Evolutionary conservation across 1,140 invertebrate species (phyloP).

Genomic region (Phortica variegata): DNA sequence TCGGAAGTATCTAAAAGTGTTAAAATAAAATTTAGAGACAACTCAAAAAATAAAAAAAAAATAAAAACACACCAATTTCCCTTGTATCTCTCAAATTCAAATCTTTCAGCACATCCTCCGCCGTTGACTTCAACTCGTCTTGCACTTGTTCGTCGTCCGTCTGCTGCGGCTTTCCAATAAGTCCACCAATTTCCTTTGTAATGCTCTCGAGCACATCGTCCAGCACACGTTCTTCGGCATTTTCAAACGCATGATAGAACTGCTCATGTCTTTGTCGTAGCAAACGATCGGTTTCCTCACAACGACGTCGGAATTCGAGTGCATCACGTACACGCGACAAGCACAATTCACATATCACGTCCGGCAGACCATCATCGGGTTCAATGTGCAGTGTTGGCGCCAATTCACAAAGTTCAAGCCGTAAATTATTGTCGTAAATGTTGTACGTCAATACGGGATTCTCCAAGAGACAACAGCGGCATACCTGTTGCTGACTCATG

Average conservation of each 20-base stretch:
- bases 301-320: slow-evolving; percentile 33
- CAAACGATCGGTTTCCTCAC: slow-evolving; percentile 35
- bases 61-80: not conserved
- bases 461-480: slow-evolving; percentile 43
- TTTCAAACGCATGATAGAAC: slow-evolving; percentile 28
- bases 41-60: no score
- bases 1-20: no score
- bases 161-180: slow-evolving; percentile 17
- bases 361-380: slow-evolving; percentile 31
- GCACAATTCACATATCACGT: slow-evolving; percentile 42
- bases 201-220: slow-evolving; percentile 42
- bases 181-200: slow-evolving; percentile 34
- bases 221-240: slow-evolving; percentile 24
- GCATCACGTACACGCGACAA: slow-evolving; percentile 31
- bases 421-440: slow-evolving; percentile 28
- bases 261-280: slow-evolving; percentile 35
- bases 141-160: not conserved
- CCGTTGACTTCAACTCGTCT: slow-evolving; percentile 12
- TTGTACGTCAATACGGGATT: slow-evolving; percentile 32
- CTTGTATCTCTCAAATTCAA: not conserved
- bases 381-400: slow-evolving; percentile 27
- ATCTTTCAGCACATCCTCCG: slow-evolving; percentile 15
- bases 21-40: no score
- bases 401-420: slow-evolving; percentile 23
- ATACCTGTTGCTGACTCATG: slow-evolving; percentile 18